These are phyloP conservation scores for Heliconius congener DNA, from an alignment of 1,140 invertebrate genomes.

Conservation along the genomic window DNA sequence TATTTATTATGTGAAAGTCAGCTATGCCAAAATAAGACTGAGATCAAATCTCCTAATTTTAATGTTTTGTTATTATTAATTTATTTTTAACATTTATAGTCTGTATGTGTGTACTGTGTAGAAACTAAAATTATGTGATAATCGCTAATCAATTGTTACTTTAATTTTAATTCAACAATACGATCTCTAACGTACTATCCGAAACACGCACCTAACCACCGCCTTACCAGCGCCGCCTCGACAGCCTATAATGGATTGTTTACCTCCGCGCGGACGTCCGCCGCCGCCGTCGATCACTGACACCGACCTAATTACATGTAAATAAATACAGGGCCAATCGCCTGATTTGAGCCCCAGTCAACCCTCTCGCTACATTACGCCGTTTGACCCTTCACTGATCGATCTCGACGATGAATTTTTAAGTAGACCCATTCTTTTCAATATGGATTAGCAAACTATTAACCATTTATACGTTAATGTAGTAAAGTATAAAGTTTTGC, in stretches of 20 bases:
- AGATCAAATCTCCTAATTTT: neutral
- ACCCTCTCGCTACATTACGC: slow-evolving; percentile 49
- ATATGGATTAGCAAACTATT: slow-evolving; percentile 3
- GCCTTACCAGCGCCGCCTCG: slow-evolving; percentile 32
- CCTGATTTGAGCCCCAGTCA: slow-evolving; percentile 49
- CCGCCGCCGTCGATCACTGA: slow-evolving; percentile 66
- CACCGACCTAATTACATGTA: slow-evolving; percentile 74
- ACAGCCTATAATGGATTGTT: slow-evolving; percentile 66
- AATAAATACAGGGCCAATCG: slow-evolving; percentile 67
- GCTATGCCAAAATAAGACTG: too few species aligned
- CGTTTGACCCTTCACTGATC: slow-evolving; percentile 41
- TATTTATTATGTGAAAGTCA: too few species aligned
- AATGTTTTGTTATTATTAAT: neutral
- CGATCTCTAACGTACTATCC: neutral
- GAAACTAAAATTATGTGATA: too few species aligned
- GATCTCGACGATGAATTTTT: slow-evolving; percentile 42
- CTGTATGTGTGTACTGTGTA: too few species aligned
- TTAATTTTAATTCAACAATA: too few species aligned
- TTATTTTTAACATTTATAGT: too few species aligned
- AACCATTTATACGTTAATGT: neutral
- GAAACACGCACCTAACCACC: slow-evolving; percentile 7
- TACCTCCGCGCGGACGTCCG: slow-evolving; percentile 61
- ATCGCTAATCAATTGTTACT: too few species aligned
- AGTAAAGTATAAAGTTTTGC: neutral
- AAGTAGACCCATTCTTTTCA: slow-evolving; percentile 24